Evolutionary conservation across 2,888 invertebrate species (phyloP).

Genomic region (Platerodrilus igneus): DNA sequence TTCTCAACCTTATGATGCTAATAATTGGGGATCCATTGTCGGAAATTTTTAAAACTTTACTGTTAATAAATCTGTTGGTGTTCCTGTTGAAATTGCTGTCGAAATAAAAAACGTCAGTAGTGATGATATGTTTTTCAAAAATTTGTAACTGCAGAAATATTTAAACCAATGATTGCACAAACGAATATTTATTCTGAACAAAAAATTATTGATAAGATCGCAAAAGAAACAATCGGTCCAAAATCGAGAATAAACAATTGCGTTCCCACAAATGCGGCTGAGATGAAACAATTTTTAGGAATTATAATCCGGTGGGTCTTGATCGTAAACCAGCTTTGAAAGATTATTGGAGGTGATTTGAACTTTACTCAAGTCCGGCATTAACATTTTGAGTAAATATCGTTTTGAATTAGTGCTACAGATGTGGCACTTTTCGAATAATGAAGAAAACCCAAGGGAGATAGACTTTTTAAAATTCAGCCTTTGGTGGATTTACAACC

Average conservation of each 20-base stretch:
- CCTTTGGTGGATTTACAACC: conserved; percentile 2
- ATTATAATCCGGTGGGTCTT: conserved; percentile 1
- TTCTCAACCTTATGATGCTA: too few species aligned
- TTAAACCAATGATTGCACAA: conserved; percentile 20
- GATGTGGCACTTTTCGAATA: conserved; percentile 7
- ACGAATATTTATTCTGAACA: conserved; percentile 4
- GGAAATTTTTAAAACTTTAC: too few species aligned
- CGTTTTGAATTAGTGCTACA: conserved; percentile 7
- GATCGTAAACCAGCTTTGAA: neutral
- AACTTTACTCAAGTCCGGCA: neutral
- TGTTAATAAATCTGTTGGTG: too few species aligned
- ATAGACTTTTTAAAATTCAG: conserved; percentile 7
- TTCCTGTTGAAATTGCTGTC: too few species aligned
- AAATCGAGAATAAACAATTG: too few species aligned
- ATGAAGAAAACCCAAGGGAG: conserved; percentile 6
- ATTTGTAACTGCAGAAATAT: conserved; percentile 24
- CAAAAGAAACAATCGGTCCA: too few species aligned
- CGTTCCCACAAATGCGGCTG: too few species aligned
- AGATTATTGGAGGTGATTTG: conserved; percentile 1
- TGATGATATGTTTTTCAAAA: conserved; percentile 26
- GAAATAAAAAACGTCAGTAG: too few species aligned
- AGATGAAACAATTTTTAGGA: neutral
- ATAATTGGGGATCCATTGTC: too few species aligned
- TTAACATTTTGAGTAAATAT: neutral
- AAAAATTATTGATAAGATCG: neutral